Evolutionary conservation across 2,888 invertebrate species (phyloP), one percentile per base, ranked within the genome.

Genomic region (Idaea aversata): DNA sequence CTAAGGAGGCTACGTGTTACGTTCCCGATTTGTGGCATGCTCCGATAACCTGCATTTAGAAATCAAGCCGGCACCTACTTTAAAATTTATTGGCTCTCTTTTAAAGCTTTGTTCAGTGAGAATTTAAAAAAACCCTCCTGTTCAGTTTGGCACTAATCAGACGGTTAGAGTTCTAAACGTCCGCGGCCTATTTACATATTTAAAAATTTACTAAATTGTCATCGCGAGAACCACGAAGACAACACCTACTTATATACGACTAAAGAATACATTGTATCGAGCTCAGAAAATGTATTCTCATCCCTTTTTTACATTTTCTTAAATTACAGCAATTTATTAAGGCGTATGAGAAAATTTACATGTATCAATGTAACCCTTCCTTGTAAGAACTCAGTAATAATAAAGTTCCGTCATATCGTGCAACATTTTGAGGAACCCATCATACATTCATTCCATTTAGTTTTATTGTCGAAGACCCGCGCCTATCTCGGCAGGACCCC

Each of bases 31-130:
- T 90, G 89, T 87, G 89, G 88, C 88, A 87, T 88, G 86, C 87
- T 87, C 91, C 88, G 92, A 93, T 93, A 92, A 92, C 92, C 92
- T 88, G 88, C 91, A 91, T 91, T 92, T 87, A 87, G 91, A 90
- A 91, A 92, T 88, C 88, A 90, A 89, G 85, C 90, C 87, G 85
- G 80, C 82, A 84, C 80, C 85, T 87, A 85, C 86, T 88, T 80
- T 81, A 78, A 86, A 90, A 91, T 91, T 90, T 91, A 91, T 90
- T 83, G 87, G 88, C 88, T 87, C 88, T 86, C 87, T 85, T 90
- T 88, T 78, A 76, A 79, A 83, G 83, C 77, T 83, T 83, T 84
- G 79, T 74, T 73, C 74, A 75, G 75, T 85, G 82, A 82, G 86
- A 85, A 85, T 82, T 80, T 77, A 83, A 84, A 83, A n/a, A n/a